phyloP scores from a whole-genome alignment of 53 echinoderm and acorn worm genomes.

The Holothuria leucospilota region DNA sequence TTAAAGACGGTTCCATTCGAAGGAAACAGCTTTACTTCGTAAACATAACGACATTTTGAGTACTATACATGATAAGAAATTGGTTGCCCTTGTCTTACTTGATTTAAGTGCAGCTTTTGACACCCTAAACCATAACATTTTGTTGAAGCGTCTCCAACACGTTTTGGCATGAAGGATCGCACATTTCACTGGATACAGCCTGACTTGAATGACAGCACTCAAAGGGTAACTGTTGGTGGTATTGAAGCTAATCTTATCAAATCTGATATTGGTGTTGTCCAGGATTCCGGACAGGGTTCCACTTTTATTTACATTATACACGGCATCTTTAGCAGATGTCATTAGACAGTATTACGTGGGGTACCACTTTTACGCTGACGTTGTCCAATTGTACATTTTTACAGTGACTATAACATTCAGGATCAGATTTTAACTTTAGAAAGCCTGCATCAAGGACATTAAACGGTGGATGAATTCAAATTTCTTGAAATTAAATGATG shows the following conservation, averaged over 20 bases:
- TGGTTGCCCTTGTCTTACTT: constrained; percentile 35
- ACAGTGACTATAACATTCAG: no score
- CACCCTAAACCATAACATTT: constrained; percentile 47
- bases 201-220: constrained; percentile 38
- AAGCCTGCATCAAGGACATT: no score
- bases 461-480: no score
- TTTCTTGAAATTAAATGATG: no score
- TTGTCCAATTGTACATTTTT: background rate
- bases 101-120: constrained; percentile 55
- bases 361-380: background rate
- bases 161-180: constrained; percentile 29
- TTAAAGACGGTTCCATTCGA: no score
- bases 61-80: constrained; percentile 37
- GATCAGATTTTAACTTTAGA: no score
- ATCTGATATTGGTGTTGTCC: constrained; percentile 44
- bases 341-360: background rate
- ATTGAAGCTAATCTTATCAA: background rate
- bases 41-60: constrained; percentile 44
- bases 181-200: constrained; percentile 44
- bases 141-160: constrained; percentile 39
- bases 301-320: constrained; percentile 47
- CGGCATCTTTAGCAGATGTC: constrained; percentile 34
- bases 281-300: constrained; percentile 27
- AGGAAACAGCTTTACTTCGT: background rate
- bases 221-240: constrained; percentile 37